Evolutionary conservation across 2,113 vertebrate genomes (phyloP), one percentile per base, ranked within the genome.

Genomic region (Apus apus): DNA sequence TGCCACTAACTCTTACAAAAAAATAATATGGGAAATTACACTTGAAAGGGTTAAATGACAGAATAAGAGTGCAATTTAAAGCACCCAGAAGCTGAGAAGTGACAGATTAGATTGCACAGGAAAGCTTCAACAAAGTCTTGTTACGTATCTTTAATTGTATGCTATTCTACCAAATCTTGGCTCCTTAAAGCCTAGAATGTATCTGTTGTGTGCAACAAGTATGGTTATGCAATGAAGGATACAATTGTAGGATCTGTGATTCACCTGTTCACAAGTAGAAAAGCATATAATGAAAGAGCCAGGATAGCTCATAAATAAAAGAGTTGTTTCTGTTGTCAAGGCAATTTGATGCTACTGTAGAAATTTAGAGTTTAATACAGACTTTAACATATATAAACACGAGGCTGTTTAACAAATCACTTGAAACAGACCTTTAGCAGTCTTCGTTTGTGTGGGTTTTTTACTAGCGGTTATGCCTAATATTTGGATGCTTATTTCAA

Each of bases 21-120:
- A 65, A 43, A 12, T 43, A 43, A 12, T 14, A 43, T 43, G 11
- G 38, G 9, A 82, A 54, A 65, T 85, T 77, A 46, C 29, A 50
- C 38, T 27, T 34, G 54, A 87, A 95, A 75, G 58, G 54, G 82
- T 92, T 90, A 92, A 95, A 90, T 67, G 30, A 45, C 43, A 80
- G 43, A 90, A 72, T 71, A 87, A 66, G 26, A 90, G 23, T 64
- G n/a, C 32, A 76, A 76, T 90, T 85, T 85, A 76, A 85, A 57
- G 54, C 25, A 83, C 30, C 50, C 22, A 61, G 32, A 93, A 87
- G 43, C 70, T 92, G 80, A 64, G 73, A 84, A 90, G 80, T 87
- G 58, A 64, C 64, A 73, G n/a, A 94, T 72, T 87, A 76, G 43
- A 76, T 62, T 72, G 64, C 32, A 76, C 13, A 76, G 43, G 23